Evolutionary conservation across 2,113 vertebrate species (phyloP).

Genomic region (Origma solitaria): DNA sequence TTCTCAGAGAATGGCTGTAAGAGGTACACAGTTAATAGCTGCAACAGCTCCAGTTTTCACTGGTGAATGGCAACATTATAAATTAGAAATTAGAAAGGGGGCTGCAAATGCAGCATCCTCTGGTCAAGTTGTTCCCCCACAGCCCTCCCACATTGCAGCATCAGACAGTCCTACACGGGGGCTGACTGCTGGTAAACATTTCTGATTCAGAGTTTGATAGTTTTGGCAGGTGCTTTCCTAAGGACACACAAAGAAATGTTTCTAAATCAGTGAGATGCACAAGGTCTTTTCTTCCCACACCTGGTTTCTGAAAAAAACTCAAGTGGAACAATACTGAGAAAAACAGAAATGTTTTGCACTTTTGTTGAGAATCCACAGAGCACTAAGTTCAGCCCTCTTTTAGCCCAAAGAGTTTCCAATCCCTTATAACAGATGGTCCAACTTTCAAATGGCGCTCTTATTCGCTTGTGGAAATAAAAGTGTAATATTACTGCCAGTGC

Average conservation of each 20-base stretch:
- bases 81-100: not conserved
- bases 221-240: not conserved
- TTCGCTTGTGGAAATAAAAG: not conserved
- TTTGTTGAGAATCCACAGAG: not conserved
- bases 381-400: not conserved
- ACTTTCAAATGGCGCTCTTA: not conserved
- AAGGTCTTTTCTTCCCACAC: too few species aligned
- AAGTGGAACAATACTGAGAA: not conserved
- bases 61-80: not conserved
- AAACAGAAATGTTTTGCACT: not conserved
- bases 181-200: not conserved
- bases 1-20: not conserved
- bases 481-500: not conserved
- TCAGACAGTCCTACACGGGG: rapidly evolving
- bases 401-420: not conserved
- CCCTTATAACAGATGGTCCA: not conserved
- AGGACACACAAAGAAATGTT: not conserved
- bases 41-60: not conserved
- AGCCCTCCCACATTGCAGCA: rapidly evolving
- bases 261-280: not conserved
- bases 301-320: not conserved
- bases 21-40: not conserved
- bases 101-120: not conserved
- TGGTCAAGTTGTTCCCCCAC: not conserved
- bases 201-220: not conserved